These are phyloP conservation scores for Aphelinus atriplicis DNA, from an alignment of 1,140 invertebrate genomes.

Conservation along the genomic window DNA sequence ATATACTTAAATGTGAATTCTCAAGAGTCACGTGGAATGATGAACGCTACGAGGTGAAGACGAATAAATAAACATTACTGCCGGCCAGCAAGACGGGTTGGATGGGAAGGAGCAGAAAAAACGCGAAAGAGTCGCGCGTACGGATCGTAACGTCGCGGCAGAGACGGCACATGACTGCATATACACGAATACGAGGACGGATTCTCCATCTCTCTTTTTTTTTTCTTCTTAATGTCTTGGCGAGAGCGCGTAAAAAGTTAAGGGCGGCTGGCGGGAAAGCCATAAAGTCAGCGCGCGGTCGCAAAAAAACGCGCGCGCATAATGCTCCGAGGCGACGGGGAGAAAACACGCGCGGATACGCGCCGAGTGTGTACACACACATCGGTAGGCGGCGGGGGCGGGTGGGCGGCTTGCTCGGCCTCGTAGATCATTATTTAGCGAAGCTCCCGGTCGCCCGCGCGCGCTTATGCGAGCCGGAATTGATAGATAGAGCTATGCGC, in stretches of 20 bases:
- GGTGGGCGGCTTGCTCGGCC: constrained; percentile 14
- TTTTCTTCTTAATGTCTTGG: neutral
- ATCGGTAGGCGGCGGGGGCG: neutral
- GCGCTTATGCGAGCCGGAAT: constrained; percentile 14
- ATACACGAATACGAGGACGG: too few relatives aligned
- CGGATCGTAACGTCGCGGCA: too few relatives aligned
- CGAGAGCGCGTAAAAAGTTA: neutral
- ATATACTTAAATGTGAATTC: too few relatives aligned
- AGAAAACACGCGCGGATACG: neutral
- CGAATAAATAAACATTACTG: too few relatives aligned
- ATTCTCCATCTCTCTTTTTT: too few relatives aligned
- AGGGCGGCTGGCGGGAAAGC: neutral
- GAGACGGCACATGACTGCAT: too few relatives aligned
- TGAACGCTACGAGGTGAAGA: too few relatives aligned
- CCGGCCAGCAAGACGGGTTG: too few relatives aligned
- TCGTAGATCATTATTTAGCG: constrained; percentile 62
- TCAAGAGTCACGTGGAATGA: too few relatives aligned
- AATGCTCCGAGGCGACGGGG: neutral
- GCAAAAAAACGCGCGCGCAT: constrained; percentile 5
- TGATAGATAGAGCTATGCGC: constrained; percentile 19
- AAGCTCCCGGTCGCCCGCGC: constrained; percentile 30
- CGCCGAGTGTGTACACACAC: constrained; percentile 4
- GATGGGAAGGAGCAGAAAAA: too few relatives aligned
- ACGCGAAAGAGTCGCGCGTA: too few relatives aligned
- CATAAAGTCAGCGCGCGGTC: neutral